A percentile compares a stretch with the other conserved stretches of the same genome.
These are phyloP conservation scores for Microctenopoma stevenorrisi DNA, from an alignment of 2,797 vertebrate genomes.

Conservation along the genomic window DNA sequence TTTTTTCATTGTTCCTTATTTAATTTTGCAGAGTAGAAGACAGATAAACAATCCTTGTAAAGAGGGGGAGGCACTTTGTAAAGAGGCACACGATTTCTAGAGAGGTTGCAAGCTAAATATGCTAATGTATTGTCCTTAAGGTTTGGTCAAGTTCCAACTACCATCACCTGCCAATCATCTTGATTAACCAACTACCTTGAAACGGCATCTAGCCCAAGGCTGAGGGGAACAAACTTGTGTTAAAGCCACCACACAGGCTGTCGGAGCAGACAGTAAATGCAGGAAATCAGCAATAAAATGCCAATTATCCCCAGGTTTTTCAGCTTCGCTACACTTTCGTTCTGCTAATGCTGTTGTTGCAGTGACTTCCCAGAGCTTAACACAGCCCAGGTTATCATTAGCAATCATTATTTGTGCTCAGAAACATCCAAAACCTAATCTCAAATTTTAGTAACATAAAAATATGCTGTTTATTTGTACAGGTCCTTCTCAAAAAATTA, in stretches of 20 bases:
- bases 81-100: not conserved
- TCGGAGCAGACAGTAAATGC: constrained; percentile 38
- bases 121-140: not conserved
- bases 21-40: constrained; percentile 25
- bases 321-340: constrained; percentile 39
- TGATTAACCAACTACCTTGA: constrained; percentile 49
- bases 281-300: constrained; percentile 56
- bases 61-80: not conserved
- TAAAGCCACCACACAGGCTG: constrained; percentile 17
- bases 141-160: constrained; percentile 12
- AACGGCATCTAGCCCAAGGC: constrained; percentile 30
- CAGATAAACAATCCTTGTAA: not conserved
- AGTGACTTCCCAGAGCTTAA: constrained; percentile 26
- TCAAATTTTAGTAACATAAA: constrained; percentile 1
- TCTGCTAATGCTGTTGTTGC: constrained; percentile 32
- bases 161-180: constrained; percentile 45
- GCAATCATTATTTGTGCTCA: constrained; percentile 23
- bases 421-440: constrained; percentile 3
- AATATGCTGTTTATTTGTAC: constrained; percentile 1
- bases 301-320: constrained; percentile 53
- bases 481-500: no score
- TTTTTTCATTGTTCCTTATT: constrained; percentile 40
- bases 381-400: constrained; percentile 24
- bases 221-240: constrained; percentile 22
- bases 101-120: constrained; percentile 12